Base-by-base conservation (phyloP, 2,113 vertebrate species). In the Columba livia region DNA sequence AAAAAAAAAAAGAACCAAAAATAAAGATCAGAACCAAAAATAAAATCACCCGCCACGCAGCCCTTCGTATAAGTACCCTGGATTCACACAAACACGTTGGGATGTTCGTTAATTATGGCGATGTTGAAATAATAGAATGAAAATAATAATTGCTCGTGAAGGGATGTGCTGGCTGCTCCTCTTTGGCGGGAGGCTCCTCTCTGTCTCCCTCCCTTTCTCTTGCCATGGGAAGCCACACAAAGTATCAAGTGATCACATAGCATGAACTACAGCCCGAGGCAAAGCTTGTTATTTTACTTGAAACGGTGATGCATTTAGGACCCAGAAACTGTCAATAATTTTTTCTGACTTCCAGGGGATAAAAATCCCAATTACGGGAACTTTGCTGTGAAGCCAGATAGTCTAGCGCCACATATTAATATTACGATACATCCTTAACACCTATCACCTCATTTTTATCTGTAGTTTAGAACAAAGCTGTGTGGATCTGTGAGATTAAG, bases 251-350 rank as follows among this genome's bases (percentile, higher is more conserved):
- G 89, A 94, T 93, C 85, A 96, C 91, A 94, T 92, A 97, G 96
- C 96, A 97, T 97, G 95, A 96, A 94, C 92, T 94, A 42, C 78
- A 96, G 94, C 85, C 97, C 10, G 26, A 95, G 93, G 88, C 89
- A 88, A 88, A 94, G 66, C 82, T 96, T 97, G 92, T 95, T 97
- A 97, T 96, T 97, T 97, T 94, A 94, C 74, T 96, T 96, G 92
- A 96, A 96, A 97, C 90, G 26, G 53, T 95, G 66, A 95, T 94
- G 79, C 96, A 87, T 96, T 97, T 97, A 96, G 89, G 93, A 84
- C 78, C 94, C 90, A 96, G 86, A 93, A 97, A 91, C 44, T 83
- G 95, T 95, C 92, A 84, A 93, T 97, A 95, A 86, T 97, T 96
- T 97, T 96, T 93, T 94, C 93, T 84, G 86, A 62, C 96, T 88